Evolutionary conservation across 1,140 invertebrate genomes (phyloP).

Genomic region (Aphaenogaster rudis): DNA sequence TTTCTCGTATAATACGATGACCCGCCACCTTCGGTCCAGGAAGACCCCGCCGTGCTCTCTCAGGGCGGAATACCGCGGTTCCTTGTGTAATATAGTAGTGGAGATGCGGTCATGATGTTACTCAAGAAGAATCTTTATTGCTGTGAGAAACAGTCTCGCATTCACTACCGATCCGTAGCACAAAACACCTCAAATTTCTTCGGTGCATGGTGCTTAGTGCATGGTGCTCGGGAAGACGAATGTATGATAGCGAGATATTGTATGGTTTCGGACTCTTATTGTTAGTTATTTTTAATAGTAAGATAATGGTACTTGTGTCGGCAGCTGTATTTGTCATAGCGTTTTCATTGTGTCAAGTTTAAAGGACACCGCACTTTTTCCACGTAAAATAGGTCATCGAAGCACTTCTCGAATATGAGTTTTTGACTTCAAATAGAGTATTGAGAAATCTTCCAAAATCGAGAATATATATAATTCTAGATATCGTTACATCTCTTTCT

Average conservation of each 20-base stretch:
- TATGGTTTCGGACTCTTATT: neutral
- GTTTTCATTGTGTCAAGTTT: neutral
- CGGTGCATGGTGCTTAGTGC: neutral
- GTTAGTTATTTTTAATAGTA: neutral
- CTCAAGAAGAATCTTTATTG: constrained; percentile 64
- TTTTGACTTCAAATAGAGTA: too few species aligned
- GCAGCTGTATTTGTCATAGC: neutral
- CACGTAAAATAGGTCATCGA: too few species aligned
- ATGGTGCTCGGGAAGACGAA: neutral
- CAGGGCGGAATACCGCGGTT: constrained; percentile 39
- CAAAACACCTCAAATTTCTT: neutral
- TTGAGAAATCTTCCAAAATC: too few species aligned
- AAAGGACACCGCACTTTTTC: neutral
- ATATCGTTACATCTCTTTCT: too few species aligned
- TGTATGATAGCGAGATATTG: constrained; percentile 24
- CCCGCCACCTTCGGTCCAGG: constrained; percentile 64
- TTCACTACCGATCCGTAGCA: constrained; percentile 23
- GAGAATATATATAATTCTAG: too few species aligned
- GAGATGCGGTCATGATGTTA: constrained; percentile 45
- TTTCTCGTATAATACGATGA: constrained; percentile 74
- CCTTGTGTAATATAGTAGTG: constrained; percentile 67
- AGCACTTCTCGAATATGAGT: too few species aligned
- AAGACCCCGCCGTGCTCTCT: constrained; percentile 44
- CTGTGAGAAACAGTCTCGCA: constrained; percentile 65
- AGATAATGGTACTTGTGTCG: neutral